Percentiles rank a stretch among this genome's conserved stretches.
phyloP scores from a whole-genome alignment of 2,113 vertebrate species.

The Prietella phreatophila region DNA sequence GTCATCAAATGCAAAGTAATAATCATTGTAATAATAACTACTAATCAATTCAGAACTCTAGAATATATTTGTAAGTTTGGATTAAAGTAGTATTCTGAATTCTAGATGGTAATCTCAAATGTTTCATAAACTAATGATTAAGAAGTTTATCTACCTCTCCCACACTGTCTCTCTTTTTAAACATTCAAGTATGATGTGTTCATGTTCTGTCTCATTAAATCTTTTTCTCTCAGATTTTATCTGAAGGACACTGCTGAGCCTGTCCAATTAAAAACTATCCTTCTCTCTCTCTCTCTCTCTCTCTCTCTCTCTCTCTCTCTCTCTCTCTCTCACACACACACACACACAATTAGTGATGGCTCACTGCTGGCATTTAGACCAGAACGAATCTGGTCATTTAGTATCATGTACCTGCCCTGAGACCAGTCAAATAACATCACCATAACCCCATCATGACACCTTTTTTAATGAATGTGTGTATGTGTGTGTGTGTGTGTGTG shows the following conservation, averaged over 20 bases:
- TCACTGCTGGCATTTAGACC: conserved; percentile 43
- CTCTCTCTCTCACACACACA: conserved; percentile 27
- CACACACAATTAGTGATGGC: conserved; percentile 32
- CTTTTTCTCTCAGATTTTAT: conserved; percentile 19
- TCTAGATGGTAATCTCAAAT: not conserved
- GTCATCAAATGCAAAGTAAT: not conserved
- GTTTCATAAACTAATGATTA: not conserved
- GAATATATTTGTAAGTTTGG: not conserved
- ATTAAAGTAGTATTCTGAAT: not conserved
- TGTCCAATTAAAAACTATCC: conserved; percentile 46
- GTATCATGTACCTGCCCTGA: conserved; percentile 38
- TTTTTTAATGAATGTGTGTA: conserved; percentile 25
- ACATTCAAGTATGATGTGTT: conserved; percentile 12
- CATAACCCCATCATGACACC: conserved; percentile 23
- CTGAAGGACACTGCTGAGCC: conserved; percentile 31
- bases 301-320: not conserved
- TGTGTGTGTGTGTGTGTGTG: no score
- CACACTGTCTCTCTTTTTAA: not conserved
- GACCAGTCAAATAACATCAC: conserved; percentile 34
- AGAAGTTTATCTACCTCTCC: not conserved
- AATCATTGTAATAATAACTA: not conserved
- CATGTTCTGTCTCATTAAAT: conserved; percentile 49
- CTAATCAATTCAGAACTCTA: not conserved
- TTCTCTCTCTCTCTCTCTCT: not conserved
- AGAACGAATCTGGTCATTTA: conserved; percentile 38